Evolutionary conservation across 2,113 vertebrate species (phyloP).

Genomic region (Bostrychus sinensis): DNA sequence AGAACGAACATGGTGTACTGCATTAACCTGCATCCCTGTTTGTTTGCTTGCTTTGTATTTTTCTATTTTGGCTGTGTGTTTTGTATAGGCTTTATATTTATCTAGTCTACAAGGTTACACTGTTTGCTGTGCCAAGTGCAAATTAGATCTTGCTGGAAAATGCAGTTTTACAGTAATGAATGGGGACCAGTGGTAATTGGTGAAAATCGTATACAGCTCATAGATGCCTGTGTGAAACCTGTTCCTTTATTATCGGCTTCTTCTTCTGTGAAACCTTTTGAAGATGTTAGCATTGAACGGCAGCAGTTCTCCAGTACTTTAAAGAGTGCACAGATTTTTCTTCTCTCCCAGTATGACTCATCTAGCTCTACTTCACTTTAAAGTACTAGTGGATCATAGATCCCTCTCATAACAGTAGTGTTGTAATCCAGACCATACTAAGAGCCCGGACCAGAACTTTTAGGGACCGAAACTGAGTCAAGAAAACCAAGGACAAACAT

Average conservation of each 20-base stretch:
- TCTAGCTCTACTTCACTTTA: constrained; percentile 20
- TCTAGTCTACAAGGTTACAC: not conserved
- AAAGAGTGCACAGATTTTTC: constrained; percentile 25
- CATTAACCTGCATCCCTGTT: not conserved
- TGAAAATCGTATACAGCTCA: not conserved
- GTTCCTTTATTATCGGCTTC: constrained; percentile 1
- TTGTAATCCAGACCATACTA: too few species aligned
- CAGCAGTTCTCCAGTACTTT: constrained; percentile 19
- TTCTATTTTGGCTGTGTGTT: not conserved
- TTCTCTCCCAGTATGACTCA: constrained; percentile 44
- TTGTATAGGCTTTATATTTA: not conserved
- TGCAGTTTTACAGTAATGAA: not conserved
- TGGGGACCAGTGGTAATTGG: not conserved
- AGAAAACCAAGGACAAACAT: too few species aligned
- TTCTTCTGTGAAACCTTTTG: not conserved
- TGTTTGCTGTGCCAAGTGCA: constrained; percentile 2
- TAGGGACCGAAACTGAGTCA: too few species aligned
- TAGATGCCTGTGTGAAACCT: not conserved
- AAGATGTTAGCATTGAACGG: not conserved
- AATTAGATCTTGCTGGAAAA: not conserved
- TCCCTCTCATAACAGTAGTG: constrained; percentile 3
- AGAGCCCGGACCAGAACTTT: too few species aligned
- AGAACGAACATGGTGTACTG: not conserved
- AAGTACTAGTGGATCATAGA: constrained; percentile 29
- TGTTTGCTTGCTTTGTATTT: not conserved